Evolutionary conservation across 2,888 invertebrate genomes (phyloP).

Genomic region (Panzeria rudis): DNA sequence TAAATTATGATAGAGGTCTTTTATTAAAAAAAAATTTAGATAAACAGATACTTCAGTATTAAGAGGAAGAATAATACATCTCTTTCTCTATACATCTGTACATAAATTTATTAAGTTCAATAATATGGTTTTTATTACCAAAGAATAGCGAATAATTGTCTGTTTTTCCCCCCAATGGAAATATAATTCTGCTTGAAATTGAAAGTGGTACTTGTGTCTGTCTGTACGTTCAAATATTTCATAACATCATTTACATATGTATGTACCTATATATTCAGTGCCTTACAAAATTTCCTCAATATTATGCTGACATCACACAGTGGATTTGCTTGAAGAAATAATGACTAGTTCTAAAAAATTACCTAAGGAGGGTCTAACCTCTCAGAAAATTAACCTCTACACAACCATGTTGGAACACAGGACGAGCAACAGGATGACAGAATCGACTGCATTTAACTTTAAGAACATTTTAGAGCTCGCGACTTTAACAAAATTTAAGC

Average conservation of each 20-base stretch:
- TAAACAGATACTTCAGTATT: not conserved
- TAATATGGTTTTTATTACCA: constrained; percentile 14
- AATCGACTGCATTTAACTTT: too few relatives aligned
- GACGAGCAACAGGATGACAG: too few relatives aligned
- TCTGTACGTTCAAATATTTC: not conserved
- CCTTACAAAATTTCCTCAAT: not conserved
- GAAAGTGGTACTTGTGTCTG: constrained; percentile 40
- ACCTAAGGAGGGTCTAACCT: too few relatives aligned
- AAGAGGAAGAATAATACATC: not conserved
- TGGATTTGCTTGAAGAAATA: not conserved
- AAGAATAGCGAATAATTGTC: not conserved
- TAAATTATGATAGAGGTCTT: constrained; percentile 6
- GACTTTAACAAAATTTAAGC: too few relatives aligned
- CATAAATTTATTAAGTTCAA: not conserved
- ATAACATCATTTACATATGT: constrained; percentile 2
- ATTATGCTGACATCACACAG: not conserved
- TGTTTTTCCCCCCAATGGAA: not conserved
- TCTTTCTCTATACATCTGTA: not conserved
- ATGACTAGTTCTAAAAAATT: too few relatives aligned
- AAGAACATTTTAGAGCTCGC: too few relatives aligned
- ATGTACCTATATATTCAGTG: not conserved
- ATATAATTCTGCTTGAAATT: constrained; percentile 26
- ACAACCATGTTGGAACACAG: too few relatives aligned
- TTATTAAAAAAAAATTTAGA: constrained; percentile 6
- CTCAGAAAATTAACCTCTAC: too few relatives aligned